Evolutionary conservation across 1,140 invertebrate genomes (phyloP).

Genomic region (Formica selysi): DNA sequence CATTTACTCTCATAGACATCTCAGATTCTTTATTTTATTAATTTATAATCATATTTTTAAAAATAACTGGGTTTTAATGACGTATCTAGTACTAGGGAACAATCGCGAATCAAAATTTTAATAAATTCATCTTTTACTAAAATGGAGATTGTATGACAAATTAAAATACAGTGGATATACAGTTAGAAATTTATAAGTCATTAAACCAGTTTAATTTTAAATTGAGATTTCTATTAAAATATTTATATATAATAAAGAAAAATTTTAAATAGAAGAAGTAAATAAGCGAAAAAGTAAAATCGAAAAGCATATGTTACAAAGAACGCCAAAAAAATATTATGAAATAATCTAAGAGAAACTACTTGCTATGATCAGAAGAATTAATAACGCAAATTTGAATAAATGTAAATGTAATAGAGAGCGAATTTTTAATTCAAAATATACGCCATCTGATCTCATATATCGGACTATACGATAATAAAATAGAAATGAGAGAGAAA

Average conservation of each 20-base stretch:
- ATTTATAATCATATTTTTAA: conserved; percentile 18
- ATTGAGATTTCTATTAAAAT: background rate
- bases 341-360: background rate
- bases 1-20: background rate
- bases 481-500: conserved; percentile 19
- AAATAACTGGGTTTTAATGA: conserved; percentile 4
- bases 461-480: background rate
- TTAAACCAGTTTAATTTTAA: background rate
- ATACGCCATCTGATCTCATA: background rate
- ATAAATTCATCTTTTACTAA: background rate
- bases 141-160: background rate
- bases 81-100: background rate
- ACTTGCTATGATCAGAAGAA: background rate
- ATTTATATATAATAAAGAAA: background rate
- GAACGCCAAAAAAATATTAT: background rate
- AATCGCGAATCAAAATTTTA: background rate
- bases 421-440: conserved; percentile 25
- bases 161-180: background rate
- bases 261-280: conserved; percentile 3
- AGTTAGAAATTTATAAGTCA: background rate
- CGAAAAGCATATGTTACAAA: background rate
- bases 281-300: background rate
- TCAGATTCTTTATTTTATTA: background rate
- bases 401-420: conserved; percentile 3
- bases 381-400: background rate